Evolutionary conservation across 2,113 vertebrate genomes (phyloP), one percentile per base, ranked within the genome.

Genomic region (Greenwoodochromis staneri): DNA sequence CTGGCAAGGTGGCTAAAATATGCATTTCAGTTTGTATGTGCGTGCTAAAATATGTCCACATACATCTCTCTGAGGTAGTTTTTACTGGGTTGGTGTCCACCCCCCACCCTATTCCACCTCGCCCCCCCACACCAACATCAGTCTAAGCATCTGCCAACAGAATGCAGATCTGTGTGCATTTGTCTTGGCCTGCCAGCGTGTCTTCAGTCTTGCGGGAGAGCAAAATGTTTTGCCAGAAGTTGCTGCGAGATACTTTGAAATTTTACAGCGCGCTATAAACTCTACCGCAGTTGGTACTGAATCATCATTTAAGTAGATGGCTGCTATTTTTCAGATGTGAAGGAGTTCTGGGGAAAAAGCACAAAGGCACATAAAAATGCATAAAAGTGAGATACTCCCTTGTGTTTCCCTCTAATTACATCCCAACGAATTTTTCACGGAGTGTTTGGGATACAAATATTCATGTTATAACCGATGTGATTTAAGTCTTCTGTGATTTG

Each of bases 1-100:
- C 73, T 90, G 88, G 91, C 87, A 80, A 80, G 66, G 85, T 90
- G 92, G 80, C 83, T 92, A 86, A 92, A 95, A 93, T 91, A 86
- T 94, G 76, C 88, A 90, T 91, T 90, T 91, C n/a, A 85, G 49
- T 92, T 49, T 87, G 54, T 86, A 83, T 81, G 88, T 80, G 85
- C 61, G 47, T 80, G 81, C 80, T 24, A 82, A 81, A 83, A 80
- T 69, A 80, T 31, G 57, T 87, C 54, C 31, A 47, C 13, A 29
- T 83, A 80, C 78, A 51, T 91, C 24, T 90, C 86, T 91, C 85
- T 21, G 71, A 83, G 88, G 82, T 69, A 36, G 73, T 42, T 92
- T 90, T 83, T 29, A 69, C 14, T 34, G 51, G 24, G 42, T 36
- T 78, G 59, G 85, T 90, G 45, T 85, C 86, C 16, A 17, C 31